Conservation (phyloP, 2,113 vertebrate genomes). For the Periophthalmodon schlosseri region DNA sequence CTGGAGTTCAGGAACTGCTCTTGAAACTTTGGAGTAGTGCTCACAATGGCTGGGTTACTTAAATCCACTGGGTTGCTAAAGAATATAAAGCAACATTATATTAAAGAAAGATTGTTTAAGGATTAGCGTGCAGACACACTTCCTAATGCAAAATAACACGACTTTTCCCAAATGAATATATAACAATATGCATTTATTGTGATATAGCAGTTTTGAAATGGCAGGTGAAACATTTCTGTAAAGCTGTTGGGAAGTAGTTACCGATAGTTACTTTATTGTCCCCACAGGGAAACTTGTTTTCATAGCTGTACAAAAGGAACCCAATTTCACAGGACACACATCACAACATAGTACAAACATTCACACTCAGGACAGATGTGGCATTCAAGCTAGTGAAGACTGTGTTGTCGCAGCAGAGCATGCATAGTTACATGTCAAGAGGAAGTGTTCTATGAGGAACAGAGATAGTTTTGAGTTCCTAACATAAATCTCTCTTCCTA, state of each 20-base stretch:
- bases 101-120: neutral
- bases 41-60: constrained; percentile 94
- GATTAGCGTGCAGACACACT: neutral
- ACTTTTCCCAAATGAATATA: neutral
- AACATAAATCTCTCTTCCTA: neutral
- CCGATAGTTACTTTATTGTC: too few species aligned
- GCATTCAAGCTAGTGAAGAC: too few species aligned
- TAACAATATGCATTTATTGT: neutral
- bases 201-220: neutral
- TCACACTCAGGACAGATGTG: too few species aligned
- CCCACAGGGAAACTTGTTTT: too few species aligned
- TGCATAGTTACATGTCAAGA: neutral
- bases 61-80: constrained; percentile 95
- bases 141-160: neutral
- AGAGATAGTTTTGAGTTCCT: neutral
- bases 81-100: constrained; percentile 1
- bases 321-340: too few species aligned
- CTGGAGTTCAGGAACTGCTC: constrained; percentile 94
- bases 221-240: neutral
- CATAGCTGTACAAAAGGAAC: too few species aligned
- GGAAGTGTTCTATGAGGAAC: constrained; percentile 7
- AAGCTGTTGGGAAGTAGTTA: neutral
- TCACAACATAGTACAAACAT: too few species aligned
- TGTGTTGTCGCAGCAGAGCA: too few species aligned
- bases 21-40: constrained; percentile 97